These are phyloP conservation scores for Neomonachus schauinslandi DNA, from an alignment of 2,113 vertebrate genomes.

Conservation along the genomic window DNA sequence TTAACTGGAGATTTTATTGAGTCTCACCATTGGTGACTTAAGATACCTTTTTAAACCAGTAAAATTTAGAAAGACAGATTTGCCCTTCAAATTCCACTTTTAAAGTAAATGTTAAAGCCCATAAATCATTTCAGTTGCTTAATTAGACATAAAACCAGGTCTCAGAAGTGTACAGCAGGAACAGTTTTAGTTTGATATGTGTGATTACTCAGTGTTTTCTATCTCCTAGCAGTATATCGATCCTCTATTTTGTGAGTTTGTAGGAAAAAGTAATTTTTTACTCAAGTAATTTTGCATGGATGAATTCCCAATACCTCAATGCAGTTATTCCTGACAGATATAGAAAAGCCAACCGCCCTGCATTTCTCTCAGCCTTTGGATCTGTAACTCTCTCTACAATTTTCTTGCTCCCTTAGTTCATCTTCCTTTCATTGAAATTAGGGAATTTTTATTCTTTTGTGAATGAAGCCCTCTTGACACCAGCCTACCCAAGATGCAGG, in stretches of 20 bases:
- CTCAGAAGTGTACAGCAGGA: conserved; percentile 9
- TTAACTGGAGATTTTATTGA: conserved; percentile 28
- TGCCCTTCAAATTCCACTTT: conserved; percentile 18
- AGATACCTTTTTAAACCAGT: conserved; percentile 26
- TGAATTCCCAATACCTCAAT: conserved; percentile 51
- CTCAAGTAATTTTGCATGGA: conserved; percentile 50
- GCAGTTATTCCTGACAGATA: neutral
- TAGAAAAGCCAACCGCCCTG: neutral
- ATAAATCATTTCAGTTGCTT: conserved; percentile 64
- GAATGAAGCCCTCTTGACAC: conserved; percentile 27
- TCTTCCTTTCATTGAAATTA: conserved; percentile 44
- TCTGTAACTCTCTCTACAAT: neutral
- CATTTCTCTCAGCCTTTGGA: neutral
- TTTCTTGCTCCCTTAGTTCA: neutral
- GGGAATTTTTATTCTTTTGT: conserved; percentile 53
- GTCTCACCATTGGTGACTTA: neutral
- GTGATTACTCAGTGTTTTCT: conserved; percentile 55
- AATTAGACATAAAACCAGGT: conserved; percentile 28
- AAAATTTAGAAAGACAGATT: conserved; percentile 46
- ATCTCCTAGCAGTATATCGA: conserved; percentile 61
- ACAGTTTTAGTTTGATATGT: conserved; percentile 29
- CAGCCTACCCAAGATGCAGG: neutral
- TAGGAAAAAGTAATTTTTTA: conserved; percentile 60
- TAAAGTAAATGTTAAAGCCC: conserved; percentile 32
- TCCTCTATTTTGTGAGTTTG: conserved; percentile 52